A percentile compares a stretch with the other conserved stretches of the same genome.
These are phyloP conservation scores for Drosophila nr. perissopoda DNA, from an alignment of 2,888 invertebrate species.

Conservation along the genomic window DNA sequence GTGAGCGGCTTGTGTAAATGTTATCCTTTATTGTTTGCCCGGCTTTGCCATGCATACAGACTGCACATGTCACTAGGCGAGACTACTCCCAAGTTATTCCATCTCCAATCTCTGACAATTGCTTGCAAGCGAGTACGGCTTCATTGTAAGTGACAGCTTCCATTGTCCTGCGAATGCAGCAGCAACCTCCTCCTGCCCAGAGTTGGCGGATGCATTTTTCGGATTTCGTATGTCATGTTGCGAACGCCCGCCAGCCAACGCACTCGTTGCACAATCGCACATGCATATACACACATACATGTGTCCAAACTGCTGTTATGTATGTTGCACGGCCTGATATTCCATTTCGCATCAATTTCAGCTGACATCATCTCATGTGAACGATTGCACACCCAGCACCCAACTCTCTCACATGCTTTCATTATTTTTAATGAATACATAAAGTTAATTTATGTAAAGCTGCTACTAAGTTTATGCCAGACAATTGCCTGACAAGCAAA, in stretches of 20 bases:
- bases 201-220: slow-evolving; percentile 59
- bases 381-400: background rate
- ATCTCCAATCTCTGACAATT: slow-evolving; percentile 18
- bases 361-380: slow-evolving; percentile 25
- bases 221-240: slow-evolving; percentile 41
- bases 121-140: slow-evolving; percentile 44
- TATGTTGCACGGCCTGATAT: background rate
- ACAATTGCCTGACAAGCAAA: slow-evolving; percentile 16
- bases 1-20: slow-evolving; percentile 66
- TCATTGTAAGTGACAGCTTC: slow-evolving; percentile 73
- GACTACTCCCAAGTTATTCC: slow-evolving; percentile 43
- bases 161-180: slow-evolving; percentile 60
- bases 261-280: background rate
- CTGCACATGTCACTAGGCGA: slow-evolving; percentile 63
- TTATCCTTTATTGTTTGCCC: slow-evolving; percentile 77
- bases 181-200: slow-evolving; percentile 46
- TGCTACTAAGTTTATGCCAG: slow-evolving; percentile 16
- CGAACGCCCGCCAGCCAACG: slow-evolving; percentile 24
- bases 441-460: slow-evolving; percentile 55
- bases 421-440: slow-evolving; percentile 57
- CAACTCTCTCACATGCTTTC: slow-evolving; percentile 24
- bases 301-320: slow-evolving; percentile 8
- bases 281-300: background rate
- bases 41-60: slow-evolving; percentile 51
- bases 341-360: slow-evolving; percentile 45